Evolutionary conservation across 2,113 vertebrate species (phyloP).

Genomic region (Pycnonotus jocosus): DNA sequence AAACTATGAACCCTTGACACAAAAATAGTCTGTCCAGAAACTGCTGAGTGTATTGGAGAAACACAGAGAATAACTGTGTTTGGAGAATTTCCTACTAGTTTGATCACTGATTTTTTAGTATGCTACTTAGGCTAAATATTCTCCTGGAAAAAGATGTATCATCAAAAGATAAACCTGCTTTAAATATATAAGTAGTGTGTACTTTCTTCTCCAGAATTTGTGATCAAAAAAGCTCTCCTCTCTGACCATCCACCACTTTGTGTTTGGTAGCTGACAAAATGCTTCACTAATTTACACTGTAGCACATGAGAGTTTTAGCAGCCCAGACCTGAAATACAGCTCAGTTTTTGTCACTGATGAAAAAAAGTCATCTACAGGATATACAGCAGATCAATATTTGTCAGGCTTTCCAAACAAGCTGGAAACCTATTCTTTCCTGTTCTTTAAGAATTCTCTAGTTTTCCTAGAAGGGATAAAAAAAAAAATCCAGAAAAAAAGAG

Average conservation of each 20-base stretch:
- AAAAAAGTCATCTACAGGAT: not conserved
- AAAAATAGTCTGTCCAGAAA: conserved; percentile 7
- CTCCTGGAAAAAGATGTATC: conserved; percentile 1
- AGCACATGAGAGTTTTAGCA: not conserved
- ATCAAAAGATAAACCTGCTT: conserved; percentile 32
- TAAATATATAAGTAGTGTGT: conserved; percentile 4
- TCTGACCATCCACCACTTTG: not conserved
- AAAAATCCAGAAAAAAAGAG: not conserved
- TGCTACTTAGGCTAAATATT: conserved; percentile 24
- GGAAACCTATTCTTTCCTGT: not conserved
- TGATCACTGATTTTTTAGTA: conserved; percentile 27
- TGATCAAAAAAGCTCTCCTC: conserved; percentile 18
- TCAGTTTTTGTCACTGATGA: conserved; percentile 12
- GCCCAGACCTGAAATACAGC: not conserved
- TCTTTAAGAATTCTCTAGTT: not conserved
- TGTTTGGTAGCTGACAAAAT: not conserved
- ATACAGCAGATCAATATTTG: not conserved
- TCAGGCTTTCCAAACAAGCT: conserved; percentile 3
- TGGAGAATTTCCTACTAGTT: not conserved
- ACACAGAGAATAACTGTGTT: not conserved
- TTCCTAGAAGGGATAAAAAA: conserved; percentile 6
- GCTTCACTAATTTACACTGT: not conserved
- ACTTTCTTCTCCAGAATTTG: not conserved
- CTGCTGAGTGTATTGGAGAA: not conserved
- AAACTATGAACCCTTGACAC: not conserved